Evolutionary conservation across 2,113 vertebrate species (phyloP).

Genomic region (Cinclus mexicanus): DNA sequence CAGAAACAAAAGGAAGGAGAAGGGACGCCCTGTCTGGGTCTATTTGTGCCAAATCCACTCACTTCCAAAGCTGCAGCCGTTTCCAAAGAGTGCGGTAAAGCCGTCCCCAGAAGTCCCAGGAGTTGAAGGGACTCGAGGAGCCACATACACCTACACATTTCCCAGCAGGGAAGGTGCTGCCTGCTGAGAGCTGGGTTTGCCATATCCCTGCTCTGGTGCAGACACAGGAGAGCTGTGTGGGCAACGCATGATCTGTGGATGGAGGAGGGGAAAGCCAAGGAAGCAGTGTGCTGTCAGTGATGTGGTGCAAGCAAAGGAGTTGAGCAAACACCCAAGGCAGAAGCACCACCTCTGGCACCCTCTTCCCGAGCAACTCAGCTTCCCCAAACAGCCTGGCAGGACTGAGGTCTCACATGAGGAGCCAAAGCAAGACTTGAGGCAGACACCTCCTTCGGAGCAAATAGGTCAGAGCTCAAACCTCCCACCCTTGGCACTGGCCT

Average conservation of each 20-base stretch:
- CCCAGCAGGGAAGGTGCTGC: background rate
- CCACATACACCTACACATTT: fast-evolving
- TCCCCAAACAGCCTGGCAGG: background rate
- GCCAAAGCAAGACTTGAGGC: background rate
- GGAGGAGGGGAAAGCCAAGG: background rate
- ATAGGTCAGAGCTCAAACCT: background rate
- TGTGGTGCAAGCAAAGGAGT: background rate
- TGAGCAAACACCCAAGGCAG: background rate
- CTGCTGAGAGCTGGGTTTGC: background rate
- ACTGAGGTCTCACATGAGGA: background rate
- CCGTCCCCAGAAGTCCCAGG: fast-evolving
- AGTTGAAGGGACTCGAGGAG: background rate
- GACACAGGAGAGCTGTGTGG: background rate
- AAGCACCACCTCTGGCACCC: background rate
- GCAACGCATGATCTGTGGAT: fast-evolving
- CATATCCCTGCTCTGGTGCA: background rate
- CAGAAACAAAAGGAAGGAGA: background rate
- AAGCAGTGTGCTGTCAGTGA: background rate
- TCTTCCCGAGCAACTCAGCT: background rate
- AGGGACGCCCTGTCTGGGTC: background rate
- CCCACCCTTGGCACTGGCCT: background rate
- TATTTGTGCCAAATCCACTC: background rate
- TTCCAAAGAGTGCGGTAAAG: background rate
- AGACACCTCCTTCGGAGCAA: background rate
- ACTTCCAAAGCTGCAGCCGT: background rate